phyloP scores from a whole-genome alignment of 2,888 invertebrate genomes.

The Noctuana brunneofusca region DNA sequence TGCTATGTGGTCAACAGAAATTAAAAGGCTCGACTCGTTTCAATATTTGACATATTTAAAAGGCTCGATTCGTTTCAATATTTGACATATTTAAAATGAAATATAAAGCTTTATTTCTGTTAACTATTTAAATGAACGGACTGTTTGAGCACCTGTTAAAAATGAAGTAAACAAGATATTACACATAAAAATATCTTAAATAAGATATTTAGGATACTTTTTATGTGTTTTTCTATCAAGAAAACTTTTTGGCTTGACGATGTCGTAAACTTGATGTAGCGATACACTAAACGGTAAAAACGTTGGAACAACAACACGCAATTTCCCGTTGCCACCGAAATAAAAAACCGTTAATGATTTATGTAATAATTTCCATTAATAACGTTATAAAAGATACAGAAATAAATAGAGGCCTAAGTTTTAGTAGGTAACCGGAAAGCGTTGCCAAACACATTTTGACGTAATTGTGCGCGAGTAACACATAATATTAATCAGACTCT shows the following conservation, averaged over 20 bases:
- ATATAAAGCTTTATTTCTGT: background rate
- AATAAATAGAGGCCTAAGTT: slow-evolving; percentile 28
- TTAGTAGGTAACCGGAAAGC: slow-evolving; percentile 13
- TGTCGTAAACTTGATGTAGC: slow-evolving; percentile 21
- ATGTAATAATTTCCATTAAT: slow-evolving; percentile 37
- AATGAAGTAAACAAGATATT: background rate
- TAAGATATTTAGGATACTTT: too few species aligned
- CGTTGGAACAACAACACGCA: slow-evolving; percentile 43
- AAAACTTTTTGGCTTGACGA: slow-evolving; percentile 9
- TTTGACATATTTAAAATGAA: slow-evolving; percentile 4
- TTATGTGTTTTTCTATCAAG: background rate
- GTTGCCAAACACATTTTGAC: slow-evolving; percentile 38
- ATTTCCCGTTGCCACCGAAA: slow-evolving; percentile 49
- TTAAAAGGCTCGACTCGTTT: slow-evolving; percentile 19
- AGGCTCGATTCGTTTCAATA: slow-evolving; percentile 13
- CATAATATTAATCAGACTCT: slow-evolving; percentile 38
- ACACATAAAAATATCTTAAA: background rate
- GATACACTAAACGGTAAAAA: slow-evolving; percentile 27
- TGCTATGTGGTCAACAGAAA: slow-evolving; percentile 27
- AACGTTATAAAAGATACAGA: slow-evolving; percentile 29
- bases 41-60: slow-evolving; percentile 12
- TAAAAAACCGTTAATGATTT: slow-evolving; percentile 37
- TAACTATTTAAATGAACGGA: background rate
- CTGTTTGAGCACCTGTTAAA: background rate
- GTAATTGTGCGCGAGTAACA: slow-evolving; percentile 30